These are phyloP conservation scores for Tragelaphus strepsiceros DNA, from an alignment of 2,113 vertebrate genomes.

Conservation along the genomic window DNA sequence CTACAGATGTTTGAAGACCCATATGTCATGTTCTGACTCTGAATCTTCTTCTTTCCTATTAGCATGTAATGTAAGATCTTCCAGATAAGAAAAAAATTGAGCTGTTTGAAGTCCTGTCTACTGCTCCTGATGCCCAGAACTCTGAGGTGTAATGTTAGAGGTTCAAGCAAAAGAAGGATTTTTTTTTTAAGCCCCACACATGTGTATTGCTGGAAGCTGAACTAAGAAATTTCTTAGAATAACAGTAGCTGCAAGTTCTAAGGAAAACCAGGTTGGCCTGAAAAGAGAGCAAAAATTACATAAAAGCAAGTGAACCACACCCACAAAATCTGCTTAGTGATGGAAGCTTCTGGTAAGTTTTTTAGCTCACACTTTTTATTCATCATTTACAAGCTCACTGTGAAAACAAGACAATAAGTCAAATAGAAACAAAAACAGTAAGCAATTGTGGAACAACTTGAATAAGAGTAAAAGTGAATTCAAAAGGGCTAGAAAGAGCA, in stretches of 20 bases:
- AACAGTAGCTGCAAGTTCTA: constrained; percentile 63
- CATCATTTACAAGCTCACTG: constrained; percentile 33
- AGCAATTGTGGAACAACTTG: background rate
- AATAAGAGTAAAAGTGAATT: background rate
- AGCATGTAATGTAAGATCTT: constrained; percentile 1
- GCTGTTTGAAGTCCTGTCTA: constrained; percentile 6
- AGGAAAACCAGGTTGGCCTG: constrained; percentile 64
- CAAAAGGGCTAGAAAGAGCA: background rate
- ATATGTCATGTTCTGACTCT: constrained; percentile 12
- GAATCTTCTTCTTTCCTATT: constrained; percentile 57
- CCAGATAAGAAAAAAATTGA: background rate
- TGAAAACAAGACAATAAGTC: constrained; percentile 39
- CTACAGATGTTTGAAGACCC: background rate
- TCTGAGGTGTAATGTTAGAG: constrained; percentile 36
- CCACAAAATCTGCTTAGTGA: constrained; percentile 57
- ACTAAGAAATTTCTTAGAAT: constrained; percentile 75
- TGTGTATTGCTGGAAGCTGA: constrained; percentile 59
- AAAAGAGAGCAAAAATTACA: constrained; percentile 67
- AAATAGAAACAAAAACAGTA: constrained; percentile 32
- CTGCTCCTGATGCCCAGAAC: background rate
- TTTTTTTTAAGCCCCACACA: constrained; percentile 62
- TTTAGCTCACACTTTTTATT: constrained; percentile 42
- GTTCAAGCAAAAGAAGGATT: constrained; percentile 53
- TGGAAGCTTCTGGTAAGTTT: constrained; percentile 64
- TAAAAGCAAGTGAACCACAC: constrained; percentile 67